These are phyloP conservation scores for Natrix natrix DNA, from an alignment of 2,797 vertebrate species.

Conservation along the genomic window DNA sequence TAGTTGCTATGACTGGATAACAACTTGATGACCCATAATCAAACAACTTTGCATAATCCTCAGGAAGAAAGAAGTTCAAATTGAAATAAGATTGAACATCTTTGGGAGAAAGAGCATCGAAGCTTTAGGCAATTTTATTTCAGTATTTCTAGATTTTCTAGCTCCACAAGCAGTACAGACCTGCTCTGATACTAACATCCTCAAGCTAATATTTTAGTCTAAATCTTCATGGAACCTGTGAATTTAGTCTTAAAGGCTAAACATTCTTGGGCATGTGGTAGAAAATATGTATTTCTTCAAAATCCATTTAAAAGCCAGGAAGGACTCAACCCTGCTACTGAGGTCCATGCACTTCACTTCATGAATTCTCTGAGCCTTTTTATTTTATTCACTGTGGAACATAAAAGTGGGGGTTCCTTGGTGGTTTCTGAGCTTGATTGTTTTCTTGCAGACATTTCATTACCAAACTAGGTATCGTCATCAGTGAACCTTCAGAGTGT, in stretches of 20 bases:
- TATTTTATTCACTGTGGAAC: fast-evolving
- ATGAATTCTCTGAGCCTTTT: not conserved
- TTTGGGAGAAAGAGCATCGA: no score
- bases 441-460: no score
- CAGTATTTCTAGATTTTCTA: no score
- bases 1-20: no score
- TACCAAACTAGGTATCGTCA: no score
- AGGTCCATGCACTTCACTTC: not conserved
- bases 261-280: constrained; percentile 17
- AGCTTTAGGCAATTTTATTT: no score
- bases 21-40: no score
- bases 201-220: constrained; percentile 1
- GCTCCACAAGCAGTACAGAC: not conserved
- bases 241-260: constrained; percentile 14
- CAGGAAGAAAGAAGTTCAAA: no score
- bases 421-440: no score
- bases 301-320: not conserved
- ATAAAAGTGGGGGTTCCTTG: not conserved
- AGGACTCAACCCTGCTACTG: not conserved
- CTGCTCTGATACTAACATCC: constrained; percentile 1
- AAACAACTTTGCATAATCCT: no score
- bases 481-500: no score
- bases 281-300: not conserved
- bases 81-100: no score
- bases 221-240: fast-evolving